Percentiles rank a stretch among this genome's conserved stretches.
Evolutionary conservation across 1,140 invertebrate genomes (phyloP).

Genomic region (Teleogryllus occipitalis): DNA sequence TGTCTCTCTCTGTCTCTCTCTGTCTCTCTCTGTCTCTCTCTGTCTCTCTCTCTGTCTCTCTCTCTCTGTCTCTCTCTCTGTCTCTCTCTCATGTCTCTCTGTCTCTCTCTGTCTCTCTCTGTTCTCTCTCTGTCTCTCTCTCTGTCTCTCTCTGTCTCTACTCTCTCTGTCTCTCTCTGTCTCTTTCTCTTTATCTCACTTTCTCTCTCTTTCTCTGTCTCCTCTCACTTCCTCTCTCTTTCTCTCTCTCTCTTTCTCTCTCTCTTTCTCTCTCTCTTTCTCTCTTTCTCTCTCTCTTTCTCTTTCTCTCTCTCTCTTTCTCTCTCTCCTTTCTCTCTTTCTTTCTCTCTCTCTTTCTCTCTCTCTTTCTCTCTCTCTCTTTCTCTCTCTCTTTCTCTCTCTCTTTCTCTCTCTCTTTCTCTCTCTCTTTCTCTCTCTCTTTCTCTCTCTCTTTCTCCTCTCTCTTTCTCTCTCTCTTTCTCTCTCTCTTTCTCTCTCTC

Average conservation of each 20-base stretch:
- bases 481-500: no score
- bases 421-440: no score
- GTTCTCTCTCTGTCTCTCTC: no score
- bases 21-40: not conserved
- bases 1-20: not conserved
- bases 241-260: no score
- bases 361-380: no score
- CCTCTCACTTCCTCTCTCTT: not conserved
- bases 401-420: no score
- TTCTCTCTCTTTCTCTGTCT: no score
- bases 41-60: no score
- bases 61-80: no score
- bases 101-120: not conserved
- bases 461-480: not conserved
- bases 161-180: not conserved
- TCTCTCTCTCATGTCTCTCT: not conserved
- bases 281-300: not conserved
- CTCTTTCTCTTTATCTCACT: not conserved
- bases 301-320: no score
- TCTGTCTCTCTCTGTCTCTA: not conserved
- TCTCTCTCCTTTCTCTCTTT: not conserved
- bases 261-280: no score
- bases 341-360: not conserved
- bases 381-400: not conserved
- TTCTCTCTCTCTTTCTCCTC: slow-evolving; percentile 10